Evolutionary conservation across 2,888 invertebrate species (phyloP), one percentile per base, ranked within the genome.

Genomic region (Cotesia congregata): DNA sequence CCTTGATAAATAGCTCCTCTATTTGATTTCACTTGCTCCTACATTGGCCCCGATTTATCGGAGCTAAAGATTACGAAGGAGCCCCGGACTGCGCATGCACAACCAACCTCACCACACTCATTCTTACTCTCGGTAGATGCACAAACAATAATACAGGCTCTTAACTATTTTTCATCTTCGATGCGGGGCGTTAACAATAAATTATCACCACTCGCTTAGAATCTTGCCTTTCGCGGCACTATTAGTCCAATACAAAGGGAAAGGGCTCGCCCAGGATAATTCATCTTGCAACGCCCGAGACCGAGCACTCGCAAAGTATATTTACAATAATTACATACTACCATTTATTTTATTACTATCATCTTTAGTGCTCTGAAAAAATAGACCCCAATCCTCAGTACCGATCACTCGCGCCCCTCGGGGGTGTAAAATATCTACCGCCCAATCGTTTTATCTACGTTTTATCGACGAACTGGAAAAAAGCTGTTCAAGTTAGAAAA

Each of bases 221-320:
- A 76, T 77, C 74, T 78, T 75, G 60, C 69, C 77, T 74, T 75
- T 76, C 72, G 80, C 83, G 83, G 81, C 80, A 81, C 82, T 83
- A 84, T 83, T 84, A 84, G 82, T 82, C 50, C 81, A 83, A 82
- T 81, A 84, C 83, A 83, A 83, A 83, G 82, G 79, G 79, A 83
- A 83, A 83, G 82, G 79, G 79, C 74, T 76, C 75, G 50, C 78
- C 78, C 62, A 78, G 80, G 77, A 83, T 83, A 83, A 83, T 76
- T 83, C 83, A 80, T 76, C 73, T 75, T 74, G 30, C 30, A 30
- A 30, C 30, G 30, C 30, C 30, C 30, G 30, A 30, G 30, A 30
- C 30, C 30, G 3, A 30, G 3, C 17, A 72, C 76, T 70, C 76
- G 67, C 78, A 82, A 50, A 50, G 50, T 82, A 81, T 82, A 83